phyloP scores from a whole-genome alignment of 2,888 invertebrate species.

The Chloroclysta siterata region DNA sequence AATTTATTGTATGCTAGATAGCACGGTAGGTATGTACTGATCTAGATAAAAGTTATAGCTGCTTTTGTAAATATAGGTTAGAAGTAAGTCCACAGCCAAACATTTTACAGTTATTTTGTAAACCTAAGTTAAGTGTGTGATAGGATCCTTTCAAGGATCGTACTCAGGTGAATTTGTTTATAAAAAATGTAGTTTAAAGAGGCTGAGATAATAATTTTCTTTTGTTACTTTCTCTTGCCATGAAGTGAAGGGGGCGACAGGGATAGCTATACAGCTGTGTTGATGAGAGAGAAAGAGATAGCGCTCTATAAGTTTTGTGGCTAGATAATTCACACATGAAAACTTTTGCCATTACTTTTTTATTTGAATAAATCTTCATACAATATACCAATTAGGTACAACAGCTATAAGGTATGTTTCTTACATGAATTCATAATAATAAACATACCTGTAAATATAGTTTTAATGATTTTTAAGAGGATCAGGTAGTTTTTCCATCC shows the following conservation, averaged over 20 bases:
- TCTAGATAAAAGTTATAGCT: slow-evolving; percentile 43
- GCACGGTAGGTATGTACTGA: slow-evolving; percentile 45
- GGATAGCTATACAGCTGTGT: slow-evolving; percentile 55
- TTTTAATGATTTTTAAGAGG: neutral
- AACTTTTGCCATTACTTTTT: slow-evolving; percentile 59
- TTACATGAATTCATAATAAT: slow-evolving; percentile 18
- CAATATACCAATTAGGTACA: slow-evolving; percentile 9
- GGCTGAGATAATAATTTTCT: slow-evolving; percentile 78
- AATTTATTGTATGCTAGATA: slow-evolving; percentile 52
- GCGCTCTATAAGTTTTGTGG: slow-evolving; percentile 59
- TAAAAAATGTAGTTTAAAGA: slow-evolving; percentile 57
- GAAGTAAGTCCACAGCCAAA: slow-evolving; percentile 45
- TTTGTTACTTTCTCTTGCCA: slow-evolving; percentile 84
- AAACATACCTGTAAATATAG: neutral
- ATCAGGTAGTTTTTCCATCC: neutral
- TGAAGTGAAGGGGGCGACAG: slow-evolving; percentile 80
- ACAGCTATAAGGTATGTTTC: neutral
- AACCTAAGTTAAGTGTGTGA: neutral
- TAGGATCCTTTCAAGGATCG: slow-evolving; percentile 1
- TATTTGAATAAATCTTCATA: slow-evolving; percentile 33
- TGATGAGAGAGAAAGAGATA: slow-evolving; percentile 61
- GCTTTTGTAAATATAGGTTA: slow-evolving; percentile 65
- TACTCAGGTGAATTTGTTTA: slow-evolving; percentile 19
- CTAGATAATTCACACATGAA: slow-evolving; percentile 52
- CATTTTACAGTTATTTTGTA: slow-evolving; percentile 24